A percentile compares a stretch with the other conserved stretches of the same genome.
Evolutionary conservation across 2,113 vertebrate genomes (phyloP).

Genomic region (Asarcornis scutulata): DNA sequence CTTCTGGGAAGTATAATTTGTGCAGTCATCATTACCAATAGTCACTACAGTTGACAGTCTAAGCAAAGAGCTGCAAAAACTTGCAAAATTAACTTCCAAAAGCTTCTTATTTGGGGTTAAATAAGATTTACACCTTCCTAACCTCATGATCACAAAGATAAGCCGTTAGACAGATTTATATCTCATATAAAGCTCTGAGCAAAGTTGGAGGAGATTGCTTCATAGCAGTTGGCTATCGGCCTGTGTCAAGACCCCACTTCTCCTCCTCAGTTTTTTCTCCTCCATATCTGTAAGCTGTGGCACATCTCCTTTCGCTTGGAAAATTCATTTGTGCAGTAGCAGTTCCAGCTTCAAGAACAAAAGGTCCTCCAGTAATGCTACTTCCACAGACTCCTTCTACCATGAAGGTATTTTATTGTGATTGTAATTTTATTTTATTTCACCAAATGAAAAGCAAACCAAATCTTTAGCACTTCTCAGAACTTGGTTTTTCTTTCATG

Average conservation of each 20-base stretch:
- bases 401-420: not conserved
- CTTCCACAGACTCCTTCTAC: not conserved
- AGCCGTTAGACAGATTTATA: slow-evolving; percentile 4
- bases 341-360: not conserved
- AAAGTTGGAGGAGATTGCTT: not conserved
- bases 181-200: slow-evolving; percentile 25
- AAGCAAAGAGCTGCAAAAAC: not conserved
- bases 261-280: not conserved
- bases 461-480: not conserved
- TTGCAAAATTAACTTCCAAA: slow-evolving; percentile 39
- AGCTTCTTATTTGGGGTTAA: slow-evolving; percentile 41
- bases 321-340: not conserved
- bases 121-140: not conserved
- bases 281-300: not conserved
- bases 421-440: no score
- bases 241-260: not conserved
- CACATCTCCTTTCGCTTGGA: not conserved
- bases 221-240: not conserved
- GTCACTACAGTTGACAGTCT: not conserved
- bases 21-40: not conserved
- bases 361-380: not conserved
- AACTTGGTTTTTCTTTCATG: not conserved
- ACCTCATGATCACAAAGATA: not conserved
- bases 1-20: not conserved
- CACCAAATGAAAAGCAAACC: not conserved